phyloP scores from a whole-genome alignment of 2,797 vertebrate species.

The Pachyuromys duprasi region DNA sequence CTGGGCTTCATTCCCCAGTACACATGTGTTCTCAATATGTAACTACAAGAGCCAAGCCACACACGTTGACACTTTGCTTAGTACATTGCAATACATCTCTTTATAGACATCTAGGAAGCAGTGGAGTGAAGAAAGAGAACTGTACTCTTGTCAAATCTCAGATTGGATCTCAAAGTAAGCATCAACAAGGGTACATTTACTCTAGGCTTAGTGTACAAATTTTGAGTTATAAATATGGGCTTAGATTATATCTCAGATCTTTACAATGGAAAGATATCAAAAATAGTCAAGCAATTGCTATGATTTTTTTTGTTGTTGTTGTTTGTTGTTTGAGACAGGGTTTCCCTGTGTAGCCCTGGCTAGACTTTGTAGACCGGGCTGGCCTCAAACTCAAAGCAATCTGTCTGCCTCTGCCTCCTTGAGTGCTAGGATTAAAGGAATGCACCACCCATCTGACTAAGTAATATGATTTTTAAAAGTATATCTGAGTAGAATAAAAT shows the following conservation, averaged over 20 bases:
- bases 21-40: neutral
- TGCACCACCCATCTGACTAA: too few species aligned
- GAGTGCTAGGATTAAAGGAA: too few species aligned
- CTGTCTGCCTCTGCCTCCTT: too few species aligned
- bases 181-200: neutral
- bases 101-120: neutral
- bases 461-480: neutral
- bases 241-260: neutral
- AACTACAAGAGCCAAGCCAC: neutral
- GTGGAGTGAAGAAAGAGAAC: neutral
- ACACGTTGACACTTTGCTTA: neutral
- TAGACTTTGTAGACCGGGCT: too few species aligned
- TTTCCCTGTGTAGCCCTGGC: too few species aligned
- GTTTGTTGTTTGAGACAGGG: too few species aligned
- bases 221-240: neutral
- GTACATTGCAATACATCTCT: neutral
- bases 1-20: neutral
- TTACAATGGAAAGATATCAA: slow-evolving; percentile 34
- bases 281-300: neutral
- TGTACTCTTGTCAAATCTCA: neutral
- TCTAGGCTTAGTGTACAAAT: neutral
- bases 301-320: neutral
- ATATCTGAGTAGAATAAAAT: slow-evolving; percentile 30
- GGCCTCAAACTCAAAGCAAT: too few species aligned
- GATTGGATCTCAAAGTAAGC: neutral